These are phyloP conservation scores for Ectemnius continuus DNA, from an alignment of 2,888 invertebrate genomes.

Conservation along the genomic window DNA sequence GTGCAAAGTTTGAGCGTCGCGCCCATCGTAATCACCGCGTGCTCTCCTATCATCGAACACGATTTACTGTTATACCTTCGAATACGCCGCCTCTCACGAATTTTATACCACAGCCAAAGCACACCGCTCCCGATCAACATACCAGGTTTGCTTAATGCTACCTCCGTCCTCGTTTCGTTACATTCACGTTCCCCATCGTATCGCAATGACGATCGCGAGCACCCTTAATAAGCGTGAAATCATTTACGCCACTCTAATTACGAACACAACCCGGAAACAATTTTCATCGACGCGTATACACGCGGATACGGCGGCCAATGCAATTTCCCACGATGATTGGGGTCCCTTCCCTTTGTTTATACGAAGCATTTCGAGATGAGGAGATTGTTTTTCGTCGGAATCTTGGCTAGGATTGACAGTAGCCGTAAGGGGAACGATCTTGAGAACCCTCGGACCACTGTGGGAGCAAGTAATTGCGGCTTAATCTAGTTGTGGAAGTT, in stretches of 20 bases:
- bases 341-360: background rate
- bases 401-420: conserved; percentile 4
- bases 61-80: conserved; percentile 47
- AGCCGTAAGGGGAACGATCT: background rate
- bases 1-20: conserved; percentile 44
- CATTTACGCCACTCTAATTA: conserved; percentile 16
- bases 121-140: conserved; percentile 33
- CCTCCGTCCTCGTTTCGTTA: conserved; percentile 53
- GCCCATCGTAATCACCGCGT: conserved; percentile 42
- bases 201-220: conserved; percentile 28
- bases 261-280: conserved; percentile 20
- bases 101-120: conserved; percentile 58
- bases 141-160: conserved; percentile 35
- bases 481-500: conserved; percentile 37
- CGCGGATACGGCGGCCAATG: too few species aligned
- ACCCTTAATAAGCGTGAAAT: conserved; percentile 46
- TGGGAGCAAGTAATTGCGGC: conserved; percentile 32
- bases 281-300: too few species aligned
- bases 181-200: conserved; percentile 14
- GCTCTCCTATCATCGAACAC: conserved; percentile 47
- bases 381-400: conserved; percentile 14
- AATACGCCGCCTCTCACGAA: conserved; percentile 29
- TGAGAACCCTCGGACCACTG: conserved; percentile 18
- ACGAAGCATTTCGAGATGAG: background rate
- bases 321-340: too few species aligned